Conservation (phyloP, 2,888 invertebrate genomes). For the Azorinus chamasolen region DNA sequence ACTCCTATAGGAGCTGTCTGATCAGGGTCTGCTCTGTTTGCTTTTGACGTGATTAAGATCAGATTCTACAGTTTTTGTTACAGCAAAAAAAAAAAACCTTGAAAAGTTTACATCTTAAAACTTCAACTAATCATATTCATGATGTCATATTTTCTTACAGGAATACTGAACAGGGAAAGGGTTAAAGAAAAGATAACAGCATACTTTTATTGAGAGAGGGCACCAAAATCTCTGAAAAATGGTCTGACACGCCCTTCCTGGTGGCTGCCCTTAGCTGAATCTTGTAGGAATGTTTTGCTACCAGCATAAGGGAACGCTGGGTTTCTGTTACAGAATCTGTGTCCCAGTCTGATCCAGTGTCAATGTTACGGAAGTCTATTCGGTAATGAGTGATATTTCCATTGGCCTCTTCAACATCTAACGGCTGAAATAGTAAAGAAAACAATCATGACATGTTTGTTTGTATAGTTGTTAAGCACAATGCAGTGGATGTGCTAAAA, state of each 20-base stretch:
- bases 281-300: slow-evolving; percentile 18
- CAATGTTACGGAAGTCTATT: slow-evolving; percentile 34
- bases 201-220: slow-evolving; percentile 46
- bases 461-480: too few relatives aligned
- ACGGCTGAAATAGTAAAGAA: slow-evolving; percentile 51
- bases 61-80: too few relatives aligned
- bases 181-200: slow-evolving; percentile 3
- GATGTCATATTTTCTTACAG: too few relatives aligned
- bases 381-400: slow-evolving; percentile 59
- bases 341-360: slow-evolving; percentile 25
- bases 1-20: too few relatives aligned
- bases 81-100: too few relatives aligned
- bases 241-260: slow-evolving; percentile 34
- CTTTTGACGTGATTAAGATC: too few relatives aligned
- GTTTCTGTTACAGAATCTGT: slow-evolving; percentile 26
- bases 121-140: too few relatives aligned
- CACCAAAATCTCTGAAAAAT: slow-evolving; percentile 35
- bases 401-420: slow-evolving; percentile 44
- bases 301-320: slow-evolving; percentile 32
- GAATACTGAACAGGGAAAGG: too few relatives aligned
- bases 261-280: slow-evolving; percentile 52
- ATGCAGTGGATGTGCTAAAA: too few relatives aligned
- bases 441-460: too few relatives aligned
- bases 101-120: too few relatives aligned
- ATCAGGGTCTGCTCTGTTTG: too few relatives aligned